Base-by-base conservation (phyloP, 1,140 invertebrate genomes). In the Bombus fervidus region DNA sequence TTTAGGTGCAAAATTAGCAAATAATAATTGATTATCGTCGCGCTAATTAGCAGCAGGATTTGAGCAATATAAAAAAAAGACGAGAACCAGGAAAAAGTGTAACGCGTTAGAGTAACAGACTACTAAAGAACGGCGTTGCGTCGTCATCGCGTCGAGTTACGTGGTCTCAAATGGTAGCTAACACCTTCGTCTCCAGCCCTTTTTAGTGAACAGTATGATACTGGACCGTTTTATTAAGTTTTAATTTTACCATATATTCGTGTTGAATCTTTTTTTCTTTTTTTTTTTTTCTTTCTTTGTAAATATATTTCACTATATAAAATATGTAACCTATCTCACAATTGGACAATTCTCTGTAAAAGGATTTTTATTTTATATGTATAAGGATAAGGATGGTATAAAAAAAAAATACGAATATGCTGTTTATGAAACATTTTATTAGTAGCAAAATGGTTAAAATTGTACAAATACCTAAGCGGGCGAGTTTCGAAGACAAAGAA, bases 371-470 rank as follows among this genome's bases (percentile, higher is more conserved):
- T 18, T 0, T 47, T 47, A 47, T 18, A 47, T 5, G 47, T 18
- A 18, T 47, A 47, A 47, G 6, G 15, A 47, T 47, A 6, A 18
- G 15, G 47, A 15, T 47, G 13, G 0, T 15, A 15, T 43, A n/a
- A 47, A 47, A 43, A 15, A 6, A 0, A 47, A 47, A 47, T 15
- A 15, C 13, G 43, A 43, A 43, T 43, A 13, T 43, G 41, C 13
- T 43, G 41, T 4, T 43, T 18, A 18, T 5, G 0, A 47, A 1
- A 0, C 0, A 0, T 6, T 22, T 53, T 53, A 22, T 22, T 22
- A 0, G 1, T 47, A 6, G 0, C 18, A 6, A 15, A 5, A 6
- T 5, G 6, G 0, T 8, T 53, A 5, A 0, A 39, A 4, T 25
- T 13, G 3, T 39, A 12, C 0, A 9, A 12, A 22, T n/a, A n/a